Evolutionary conservation across 2,113 vertebrate genomes (phyloP), one percentile per base, ranked within the genome.

Genomic region (Dicentrarchus labrax): DNA sequence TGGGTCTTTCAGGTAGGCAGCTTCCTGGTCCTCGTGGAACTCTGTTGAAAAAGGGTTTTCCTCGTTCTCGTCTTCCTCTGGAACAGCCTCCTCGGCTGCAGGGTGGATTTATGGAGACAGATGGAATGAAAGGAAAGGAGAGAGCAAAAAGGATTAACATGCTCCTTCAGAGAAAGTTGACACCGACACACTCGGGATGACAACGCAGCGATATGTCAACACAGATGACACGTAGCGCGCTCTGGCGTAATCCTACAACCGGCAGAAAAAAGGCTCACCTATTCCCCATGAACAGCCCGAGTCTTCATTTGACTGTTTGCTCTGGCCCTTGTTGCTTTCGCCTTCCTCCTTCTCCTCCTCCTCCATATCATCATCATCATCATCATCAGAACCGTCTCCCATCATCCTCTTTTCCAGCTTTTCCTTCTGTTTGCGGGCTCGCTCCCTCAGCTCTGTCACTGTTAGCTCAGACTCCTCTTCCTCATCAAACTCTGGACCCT

Each of bases 41-140:
- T 99, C 98, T 12, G 96, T 93, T 64, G 98, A 97, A 91, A 99
- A 99, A 17, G 98, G 98, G 82, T 99, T 99, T 94, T 99, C 98
- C 90, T 98, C 98, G n/a, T 95, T 96, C 53, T 99, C 98, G 47
- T 99, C 98, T 65, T 99, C 97, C 73, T 97, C 96, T 15, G 92
- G 93, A 1, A 82, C 82, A 10, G 94, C 95, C 78, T 99, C 98
- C 75, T 99, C 98, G 19, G 91, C 98, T 99, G 84, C 17, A 57
- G 47, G 13, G 38, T 2, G 47, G 50, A 84, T 88, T 48, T 3
- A 71, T 2, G 45, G 41, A 38, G 39, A 53, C 6, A 43, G 22
- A 53, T 12, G 30, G 16, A 56, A 47, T n/a, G 41, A 15, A 65
- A 36, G 15, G 30, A 50, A 65, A 22, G 16, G 9, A 68, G 57